phyloP scores from a whole-genome alignment of 2,888 invertebrate genomes.

The Phengaris alcon region DNA sequence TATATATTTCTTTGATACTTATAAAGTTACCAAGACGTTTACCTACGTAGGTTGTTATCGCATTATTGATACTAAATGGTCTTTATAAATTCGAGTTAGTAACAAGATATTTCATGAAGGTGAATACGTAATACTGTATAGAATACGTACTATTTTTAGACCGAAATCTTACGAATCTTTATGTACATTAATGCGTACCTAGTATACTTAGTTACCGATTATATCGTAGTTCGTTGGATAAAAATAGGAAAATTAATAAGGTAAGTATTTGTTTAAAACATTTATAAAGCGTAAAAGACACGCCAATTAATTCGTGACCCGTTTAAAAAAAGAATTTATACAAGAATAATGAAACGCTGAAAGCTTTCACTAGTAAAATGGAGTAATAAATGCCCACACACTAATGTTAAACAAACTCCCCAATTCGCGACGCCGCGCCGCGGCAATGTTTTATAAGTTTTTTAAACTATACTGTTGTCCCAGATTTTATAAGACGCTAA shows the following conservation, averaged over 20 bases:
- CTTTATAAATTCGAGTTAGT: not conserved
- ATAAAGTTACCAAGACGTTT: not conserved
- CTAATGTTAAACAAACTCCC: constrained; percentile 1
- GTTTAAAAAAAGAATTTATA: constrained; percentile 14
- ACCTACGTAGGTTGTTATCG: not conserved
- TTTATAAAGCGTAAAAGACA: constrained; percentile 13
- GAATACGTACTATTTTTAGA: not conserved
- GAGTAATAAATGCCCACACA: constrained; percentile 23
- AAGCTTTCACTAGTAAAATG: constrained; percentile 22
- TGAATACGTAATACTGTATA: not conserved
- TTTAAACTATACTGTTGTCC: constrained; percentile 2
- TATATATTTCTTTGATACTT: not conserved
- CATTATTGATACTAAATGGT: not conserved
- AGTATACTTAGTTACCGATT: not conserved
- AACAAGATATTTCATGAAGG: not conserved
- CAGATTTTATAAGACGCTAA: constrained; percentile 9
- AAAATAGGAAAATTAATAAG: constrained; percentile 3
- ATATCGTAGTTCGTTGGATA: not conserved
- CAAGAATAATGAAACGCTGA: constrained; percentile 8
- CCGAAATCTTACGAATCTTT: not conserved
- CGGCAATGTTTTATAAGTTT: not conserved
- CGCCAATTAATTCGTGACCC: constrained; percentile 22
- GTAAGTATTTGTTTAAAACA: constrained; percentile 10
- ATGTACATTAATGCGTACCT: not conserved
- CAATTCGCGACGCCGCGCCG: not conserved